Conservation (phyloP, 2,797 vertebrate genomes). For the Muraenolepis orangiensis region DNA sequence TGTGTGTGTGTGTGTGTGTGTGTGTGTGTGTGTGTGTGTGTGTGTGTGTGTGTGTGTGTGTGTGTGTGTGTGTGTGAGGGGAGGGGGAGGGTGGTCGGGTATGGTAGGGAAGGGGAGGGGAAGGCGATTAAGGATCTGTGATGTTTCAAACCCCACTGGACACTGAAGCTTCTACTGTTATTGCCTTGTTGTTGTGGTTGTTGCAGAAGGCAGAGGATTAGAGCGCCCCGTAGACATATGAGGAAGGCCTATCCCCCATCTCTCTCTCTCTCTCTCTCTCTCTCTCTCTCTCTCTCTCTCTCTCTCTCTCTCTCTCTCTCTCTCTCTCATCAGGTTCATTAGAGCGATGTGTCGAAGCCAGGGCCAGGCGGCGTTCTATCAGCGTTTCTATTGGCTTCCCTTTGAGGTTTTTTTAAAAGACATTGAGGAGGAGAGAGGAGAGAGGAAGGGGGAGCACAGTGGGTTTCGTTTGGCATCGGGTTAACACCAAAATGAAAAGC, state of each 20-base stretch:
- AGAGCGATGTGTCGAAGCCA: no score
- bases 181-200: background rate
- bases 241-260: background rate
- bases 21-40: no score
- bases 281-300: no score
- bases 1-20: no score
- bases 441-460: background rate
- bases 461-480: background rate
- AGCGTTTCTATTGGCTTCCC: no score
- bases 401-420: background rate
- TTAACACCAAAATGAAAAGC: conserved; percentile 26
- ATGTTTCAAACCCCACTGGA: background rate
- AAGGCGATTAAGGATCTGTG: background rate
- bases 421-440: background rate
- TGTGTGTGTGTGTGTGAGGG: no score
- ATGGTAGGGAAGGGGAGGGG: background rate
- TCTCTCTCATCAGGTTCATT: no score
- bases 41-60: no score
- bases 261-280: no score
- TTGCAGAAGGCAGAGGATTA: background rate
- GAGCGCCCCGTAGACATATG: background rate
- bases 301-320: no score
- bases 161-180: background rate
- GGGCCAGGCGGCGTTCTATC: no score
- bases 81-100: no score